Conservation (phyloP, 2,113 vertebrate genomes). For the Ceyx cyanopectus region DNA sequence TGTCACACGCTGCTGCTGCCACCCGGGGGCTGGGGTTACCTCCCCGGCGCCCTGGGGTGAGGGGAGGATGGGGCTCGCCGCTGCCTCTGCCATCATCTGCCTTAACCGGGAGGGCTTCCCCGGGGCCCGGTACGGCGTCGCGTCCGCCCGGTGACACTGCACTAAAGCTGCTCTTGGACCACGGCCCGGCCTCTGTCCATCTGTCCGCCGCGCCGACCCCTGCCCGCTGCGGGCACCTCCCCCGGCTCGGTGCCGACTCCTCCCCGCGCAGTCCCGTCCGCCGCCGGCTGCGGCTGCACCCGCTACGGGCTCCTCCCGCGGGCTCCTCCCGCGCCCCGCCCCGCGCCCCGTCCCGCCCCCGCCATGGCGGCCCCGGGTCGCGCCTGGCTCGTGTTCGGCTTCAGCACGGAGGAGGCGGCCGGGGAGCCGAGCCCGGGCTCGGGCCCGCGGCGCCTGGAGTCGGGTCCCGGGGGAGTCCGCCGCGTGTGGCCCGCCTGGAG, state of each 20-base stretch:
- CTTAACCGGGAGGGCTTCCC: background rate
- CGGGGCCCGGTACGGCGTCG: background rate
- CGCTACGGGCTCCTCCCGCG: background rate
- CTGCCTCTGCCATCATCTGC: background rate
- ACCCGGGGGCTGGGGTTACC: background rate
- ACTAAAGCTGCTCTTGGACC: constrained; percentile 34
- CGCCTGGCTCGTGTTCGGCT: background rate
- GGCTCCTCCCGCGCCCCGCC: too few relatives aligned
- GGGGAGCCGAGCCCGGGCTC: background rate
- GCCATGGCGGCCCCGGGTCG: too few relatives aligned
- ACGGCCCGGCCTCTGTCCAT: background rate
- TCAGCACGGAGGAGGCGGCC: background rate
- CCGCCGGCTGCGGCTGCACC: too few relatives aligned
- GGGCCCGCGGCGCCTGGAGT: background rate
- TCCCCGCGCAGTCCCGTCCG: too few relatives aligned
- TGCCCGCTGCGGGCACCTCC: background rate
- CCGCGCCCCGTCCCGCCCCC: too few relatives aligned
- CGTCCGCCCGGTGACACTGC: background rate
- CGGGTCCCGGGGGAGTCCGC: background rate
- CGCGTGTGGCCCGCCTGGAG: constrained; percentile 75
- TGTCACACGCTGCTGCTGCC: too few relatives aligned
- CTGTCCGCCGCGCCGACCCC: background rate
- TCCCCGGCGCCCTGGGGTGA: background rate
- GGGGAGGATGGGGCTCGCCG: background rate
- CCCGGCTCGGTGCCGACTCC: background rate